phyloP scores from a whole-genome alignment of 2,888 invertebrate species.

The Dynastes maya region DNA sequence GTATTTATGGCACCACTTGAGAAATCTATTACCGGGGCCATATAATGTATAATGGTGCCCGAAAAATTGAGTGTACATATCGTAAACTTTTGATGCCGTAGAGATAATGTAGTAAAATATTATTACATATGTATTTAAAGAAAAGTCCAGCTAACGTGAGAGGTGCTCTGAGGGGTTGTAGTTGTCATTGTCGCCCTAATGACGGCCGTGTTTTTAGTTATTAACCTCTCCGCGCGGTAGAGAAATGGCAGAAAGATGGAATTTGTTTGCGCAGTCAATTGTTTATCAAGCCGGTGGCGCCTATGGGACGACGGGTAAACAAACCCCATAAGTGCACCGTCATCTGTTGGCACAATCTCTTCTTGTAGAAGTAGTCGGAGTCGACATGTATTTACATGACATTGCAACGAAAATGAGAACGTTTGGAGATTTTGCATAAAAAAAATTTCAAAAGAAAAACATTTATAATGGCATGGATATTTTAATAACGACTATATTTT shows the following conservation, averaged over 20 bases:
- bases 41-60: background rate
- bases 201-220: too few species aligned
- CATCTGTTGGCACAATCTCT: constrained; percentile 48
- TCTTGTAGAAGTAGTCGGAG: background rate
- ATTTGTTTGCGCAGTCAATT: constrained; percentile 51
- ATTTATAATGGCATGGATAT: too few species aligned
- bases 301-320: constrained; percentile 53
- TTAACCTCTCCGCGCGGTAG: background rate
- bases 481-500: too few species aligned
- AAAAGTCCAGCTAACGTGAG: too few species aligned
- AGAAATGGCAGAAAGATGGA: constrained; percentile 37
- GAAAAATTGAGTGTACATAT: constrained; percentile 11
- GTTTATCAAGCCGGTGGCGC: constrained; percentile 54
- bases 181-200: too few species aligned
- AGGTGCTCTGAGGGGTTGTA: too few species aligned
- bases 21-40: constrained; percentile 8
- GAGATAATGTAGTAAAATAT: constrained; percentile 22
- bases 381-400: too few species aligned
- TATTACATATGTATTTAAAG: too few species aligned
- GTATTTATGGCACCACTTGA: constrained; percentile 33
- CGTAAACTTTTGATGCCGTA: background rate
- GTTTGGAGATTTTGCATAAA: too few species aligned
- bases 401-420: too few species aligned
- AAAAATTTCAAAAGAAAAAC: too few species aligned
- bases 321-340: constrained; percentile 53